Percentiles rank a stretch among this genome's conserved stretches.
phyloP scores from a whole-genome alignment of 1,140 invertebrate species.

The Sitophilus oryzae region DNA sequence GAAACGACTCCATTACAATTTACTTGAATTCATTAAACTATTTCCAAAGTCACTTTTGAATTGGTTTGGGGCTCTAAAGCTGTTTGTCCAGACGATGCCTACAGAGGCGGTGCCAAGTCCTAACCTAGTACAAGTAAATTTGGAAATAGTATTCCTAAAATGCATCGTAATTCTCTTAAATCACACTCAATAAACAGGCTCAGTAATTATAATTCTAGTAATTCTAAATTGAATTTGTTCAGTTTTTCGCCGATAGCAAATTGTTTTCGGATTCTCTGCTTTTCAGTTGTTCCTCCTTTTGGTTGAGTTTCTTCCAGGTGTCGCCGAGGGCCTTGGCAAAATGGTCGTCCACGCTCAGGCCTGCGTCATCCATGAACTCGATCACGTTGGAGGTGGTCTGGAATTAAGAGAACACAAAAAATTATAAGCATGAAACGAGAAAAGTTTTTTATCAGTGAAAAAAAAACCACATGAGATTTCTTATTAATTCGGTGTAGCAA shows the following conservation, averaged over 20 bases:
- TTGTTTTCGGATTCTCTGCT: constrained; percentile 30
- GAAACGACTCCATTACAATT: background rate
- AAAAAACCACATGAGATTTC: no score
- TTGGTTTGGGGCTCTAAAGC: no score
- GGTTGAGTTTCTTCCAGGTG: constrained; percentile 78
- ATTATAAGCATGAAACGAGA: no score
- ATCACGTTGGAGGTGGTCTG: constrained; percentile 32
- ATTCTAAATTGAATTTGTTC: background rate
- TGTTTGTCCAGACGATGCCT: no score
- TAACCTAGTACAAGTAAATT: no score
- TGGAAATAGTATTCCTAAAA: background rate
- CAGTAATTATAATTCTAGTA: background rate
- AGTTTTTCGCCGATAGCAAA: constrained; percentile 27
- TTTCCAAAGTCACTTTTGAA: no score
- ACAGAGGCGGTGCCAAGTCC: no score
- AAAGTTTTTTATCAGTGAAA: no score
- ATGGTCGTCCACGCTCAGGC: constrained; percentile 78
- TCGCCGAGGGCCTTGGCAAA: constrained; percentile 93
- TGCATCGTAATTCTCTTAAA: background rate
- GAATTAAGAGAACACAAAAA: constrained; percentile 7
- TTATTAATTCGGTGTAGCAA: no score
- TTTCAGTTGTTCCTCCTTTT: constrained; percentile 37
- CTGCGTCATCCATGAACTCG: constrained; percentile 39
- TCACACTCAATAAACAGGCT: background rate
- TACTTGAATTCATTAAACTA: no score